Percentiles rank a stretch among this genome's conserved stretches.
These are phyloP conservation scores for Thera britannica DNA, from an alignment of 2,888 invertebrate species.

Conservation along the genomic window DNA sequence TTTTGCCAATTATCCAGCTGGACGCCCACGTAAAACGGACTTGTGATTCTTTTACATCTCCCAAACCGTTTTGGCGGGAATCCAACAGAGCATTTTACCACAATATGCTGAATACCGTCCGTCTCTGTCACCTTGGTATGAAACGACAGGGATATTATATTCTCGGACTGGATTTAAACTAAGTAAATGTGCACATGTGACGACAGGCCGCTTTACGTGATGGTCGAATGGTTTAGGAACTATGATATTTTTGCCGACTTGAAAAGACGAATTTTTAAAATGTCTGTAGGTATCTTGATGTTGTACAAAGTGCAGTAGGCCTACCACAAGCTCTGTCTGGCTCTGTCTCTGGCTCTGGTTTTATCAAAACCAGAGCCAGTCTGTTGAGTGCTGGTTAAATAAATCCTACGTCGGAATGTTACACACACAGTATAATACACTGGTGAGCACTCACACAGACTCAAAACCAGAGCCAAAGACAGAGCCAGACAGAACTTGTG, in stretches of 20 bases:
- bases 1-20: conserved; percentile 39
- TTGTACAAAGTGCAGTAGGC: too few relatives aligned
- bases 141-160: conserved; percentile 31
- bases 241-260: not conserved
- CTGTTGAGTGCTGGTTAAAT: too few relatives aligned
- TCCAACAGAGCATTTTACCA: conserved; percentile 37
- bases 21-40: conserved; percentile 33
- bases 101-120: conserved; percentile 34
- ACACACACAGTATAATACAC: too few relatives aligned
- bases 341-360: too few relatives aligned
- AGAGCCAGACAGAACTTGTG: too few relatives aligned
- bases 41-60: conserved; percentile 34
- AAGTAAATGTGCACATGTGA: conserved; percentile 28
- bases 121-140: conserved; percentile 32
- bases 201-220: conserved; percentile 21
- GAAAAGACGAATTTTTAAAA: too few relatives aligned
- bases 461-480: too few relatives aligned
- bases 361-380: too few relatives aligned
- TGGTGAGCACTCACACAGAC: too few relatives aligned
- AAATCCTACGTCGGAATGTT: too few relatives aligned
- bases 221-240: not conserved
- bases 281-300: too few relatives aligned
- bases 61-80: conserved; percentile 39
- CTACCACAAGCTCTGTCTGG: too few relatives aligned
- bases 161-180: conserved; percentile 25